These are phyloP conservation scores for Xylocopa sonorina DNA, from an alignment of 1,140 invertebrate genomes.

Conservation along the genomic window DNA sequence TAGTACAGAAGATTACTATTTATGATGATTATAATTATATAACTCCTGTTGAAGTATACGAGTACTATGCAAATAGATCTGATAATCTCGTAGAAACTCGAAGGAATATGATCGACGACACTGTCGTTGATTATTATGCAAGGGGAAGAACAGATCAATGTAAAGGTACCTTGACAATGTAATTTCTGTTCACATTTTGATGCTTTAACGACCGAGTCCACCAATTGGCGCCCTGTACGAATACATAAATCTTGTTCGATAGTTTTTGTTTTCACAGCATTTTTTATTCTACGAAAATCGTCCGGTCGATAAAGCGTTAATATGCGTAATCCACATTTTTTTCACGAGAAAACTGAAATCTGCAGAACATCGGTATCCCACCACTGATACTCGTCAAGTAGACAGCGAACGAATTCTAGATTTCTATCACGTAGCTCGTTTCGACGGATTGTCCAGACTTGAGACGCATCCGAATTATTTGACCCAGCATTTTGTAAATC, in stretches of 20 bases:
- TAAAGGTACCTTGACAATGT: conserved; percentile 81
- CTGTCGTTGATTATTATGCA: conserved; percentile 86
- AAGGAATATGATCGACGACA: conserved; percentile 83
- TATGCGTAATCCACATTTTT: background rate
- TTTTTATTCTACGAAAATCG: no score
- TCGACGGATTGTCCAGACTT: conserved; percentile 86
- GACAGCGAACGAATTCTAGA: conserved; percentile 85
- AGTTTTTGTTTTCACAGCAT: no score
- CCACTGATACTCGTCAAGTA: conserved; percentile 79
- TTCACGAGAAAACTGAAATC: conserved; percentile 1
- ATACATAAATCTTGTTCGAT: no score
- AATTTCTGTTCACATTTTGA: no score
- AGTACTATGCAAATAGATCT: conserved; percentile 87
- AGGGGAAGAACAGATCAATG: conserved; percentile 87
- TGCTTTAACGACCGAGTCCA: no score
- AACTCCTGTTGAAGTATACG: conserved; percentile 83
- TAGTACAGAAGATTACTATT: conserved; percentile 86
- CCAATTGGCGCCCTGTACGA: no score
- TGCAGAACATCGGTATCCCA: conserved; percentile 85
- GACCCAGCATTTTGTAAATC: conserved; percentile 85
- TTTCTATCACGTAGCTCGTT: conserved; percentile 86
- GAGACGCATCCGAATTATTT: conserved; percentile 84
- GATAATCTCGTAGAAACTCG: conserved; percentile 86
- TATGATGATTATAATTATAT: conserved; percentile 88
- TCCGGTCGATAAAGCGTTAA: no score